Evolutionary conservation across 1,140 invertebrate species (phyloP), one percentile per base, ranked within the genome.

Genomic region (Nebria ingens): DNA sequence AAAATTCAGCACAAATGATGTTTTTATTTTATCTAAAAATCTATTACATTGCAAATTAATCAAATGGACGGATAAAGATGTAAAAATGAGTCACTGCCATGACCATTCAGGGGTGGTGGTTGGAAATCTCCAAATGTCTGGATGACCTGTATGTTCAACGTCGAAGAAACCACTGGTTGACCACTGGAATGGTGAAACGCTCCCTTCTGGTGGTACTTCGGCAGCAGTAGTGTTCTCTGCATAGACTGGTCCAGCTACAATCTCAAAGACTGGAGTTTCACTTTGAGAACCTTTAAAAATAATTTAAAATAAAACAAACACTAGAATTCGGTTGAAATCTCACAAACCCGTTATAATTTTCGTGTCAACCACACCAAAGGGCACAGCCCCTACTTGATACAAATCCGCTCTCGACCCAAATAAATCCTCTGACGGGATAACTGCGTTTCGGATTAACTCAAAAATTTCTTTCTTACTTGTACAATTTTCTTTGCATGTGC

Each of bases 51-150:
- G n/a, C n/a, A n/a, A n/a, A n/a, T n/a, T n/a, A n/a, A n/a, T n/a
- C 6, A 34, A 34, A 34, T 34, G 25, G 25, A 34, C n/a, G 25
- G 25, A 34, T n/a, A n/a, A n/a, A n/a, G n/a, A n/a, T n/a, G n/a
- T 34, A 34, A 34, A 34, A 34, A 9, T 34, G 40, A 38, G 45
- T 69, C 56, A 71, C 21, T 62, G 56, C 79, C 80, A 81, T 52
- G 75, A 70, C 78, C 79, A 82, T 23, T 60, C 54, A 2, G 78
- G 73, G 19, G 64, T 67, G 13, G 79, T 66, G 40, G 79, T 78
- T 12, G 79, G 68, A 66, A 90, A 93, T 52, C 85, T 71, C 74
- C 86, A 92, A 21, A 77, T 60, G 63, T 89, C 82, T 0, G 89
- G 89, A 52, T 90, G 87, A 3, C 89, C 89, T 59, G 79, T 62